A percentile compares a stretch with the other conserved stretches of the same genome.
phyloP scores from a whole-genome alignment of 2,113 vertebrate species.

The Lampris incognitus region DNA sequence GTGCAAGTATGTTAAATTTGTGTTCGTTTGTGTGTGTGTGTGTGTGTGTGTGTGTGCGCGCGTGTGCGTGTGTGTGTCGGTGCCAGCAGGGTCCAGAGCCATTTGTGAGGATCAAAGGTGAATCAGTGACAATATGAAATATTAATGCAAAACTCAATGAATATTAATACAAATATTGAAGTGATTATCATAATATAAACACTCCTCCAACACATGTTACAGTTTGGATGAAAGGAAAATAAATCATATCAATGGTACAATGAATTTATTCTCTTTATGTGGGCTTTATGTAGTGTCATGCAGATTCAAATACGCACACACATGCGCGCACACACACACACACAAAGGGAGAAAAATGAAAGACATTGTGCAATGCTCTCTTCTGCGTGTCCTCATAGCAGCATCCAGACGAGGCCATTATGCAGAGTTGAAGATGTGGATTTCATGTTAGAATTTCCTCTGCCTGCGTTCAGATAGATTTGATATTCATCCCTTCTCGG shows the following conservation, averaged over 20 bases:
- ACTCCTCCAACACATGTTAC: constrained; percentile 13
- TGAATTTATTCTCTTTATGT: constrained; percentile 45
- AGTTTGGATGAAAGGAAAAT: constrained; percentile 27
- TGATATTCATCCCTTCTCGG: too few relatives aligned
- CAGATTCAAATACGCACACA: neutral
- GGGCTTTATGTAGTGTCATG: constrained; percentile 4
- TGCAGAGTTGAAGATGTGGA: too few relatives aligned
- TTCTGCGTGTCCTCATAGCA: too few relatives aligned
- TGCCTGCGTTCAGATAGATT: too few relatives aligned
- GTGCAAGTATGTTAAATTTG: constrained; percentile 2
- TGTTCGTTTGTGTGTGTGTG: constrained; percentile 7
- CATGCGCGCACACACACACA: neutral
- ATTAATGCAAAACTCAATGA: constrained; percentile 37
- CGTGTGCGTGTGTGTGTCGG: constrained; percentile 10
- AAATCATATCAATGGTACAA: constrained; percentile 38
- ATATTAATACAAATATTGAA: constrained; percentile 58
- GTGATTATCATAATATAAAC: constrained; percentile 53
- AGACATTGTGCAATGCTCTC: too few relatives aligned
- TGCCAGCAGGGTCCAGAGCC: constrained; percentile 20
- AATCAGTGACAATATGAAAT: constrained; percentile 52
- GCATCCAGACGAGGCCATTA: too few relatives aligned
- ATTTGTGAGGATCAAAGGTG: constrained; percentile 62
- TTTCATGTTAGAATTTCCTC: too few relatives aligned
- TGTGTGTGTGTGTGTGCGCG: constrained; percentile 8
- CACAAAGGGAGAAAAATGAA: neutral